Evolutionary conservation across 1,140 invertebrate species (phyloP), one percentile per base, ranked within the genome.

Genomic region (Ruditapes philippinarum): DNA sequence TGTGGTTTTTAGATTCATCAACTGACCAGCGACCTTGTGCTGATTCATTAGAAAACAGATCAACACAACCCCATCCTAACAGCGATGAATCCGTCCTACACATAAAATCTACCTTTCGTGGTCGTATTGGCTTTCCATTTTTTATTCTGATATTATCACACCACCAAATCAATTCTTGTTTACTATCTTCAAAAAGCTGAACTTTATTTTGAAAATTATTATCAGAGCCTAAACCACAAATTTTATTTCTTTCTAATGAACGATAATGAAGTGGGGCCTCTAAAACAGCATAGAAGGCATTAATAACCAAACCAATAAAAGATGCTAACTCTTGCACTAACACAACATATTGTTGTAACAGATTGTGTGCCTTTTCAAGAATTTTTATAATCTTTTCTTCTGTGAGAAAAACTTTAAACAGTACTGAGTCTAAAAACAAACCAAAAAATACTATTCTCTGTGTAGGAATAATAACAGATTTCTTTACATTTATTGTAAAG

Each of bases 381-480:
- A 33, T 73, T 42, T 83, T 83, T 5, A 49, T 9, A 25, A 83
- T 31, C 36, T 68, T 83, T 9, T 83, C 80, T 19, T 40, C n/a
- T 11, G 80, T 68, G 4, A 83, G 28, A 68, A 42, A 83, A 31
- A 62, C 62, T 28, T 25, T 83, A 51, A 83, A 83, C n/a, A 42
- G 36, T n/a, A 83, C 62, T 3, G 80, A 83, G 36, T 83, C 80
- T 11, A 70, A 31, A 70, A 83, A 68, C 7, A 68, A 83, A n/a
- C 80, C 80, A 83, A 68, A 83, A 65, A 68, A 83, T 49, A 70
- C 42, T 45, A 83, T 83, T 42, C 31, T 82, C 33, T 82, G 79
- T 2, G 14, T n/a, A 33, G 80, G 80, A 25, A 68, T 40, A 28
- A 11, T 49, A 68, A 38, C 25, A 40, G 80, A 83, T 70, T 83